phyloP scores from a whole-genome alignment of 2,113 vertebrate species.

The Ammospiza nelsoni region DNA sequence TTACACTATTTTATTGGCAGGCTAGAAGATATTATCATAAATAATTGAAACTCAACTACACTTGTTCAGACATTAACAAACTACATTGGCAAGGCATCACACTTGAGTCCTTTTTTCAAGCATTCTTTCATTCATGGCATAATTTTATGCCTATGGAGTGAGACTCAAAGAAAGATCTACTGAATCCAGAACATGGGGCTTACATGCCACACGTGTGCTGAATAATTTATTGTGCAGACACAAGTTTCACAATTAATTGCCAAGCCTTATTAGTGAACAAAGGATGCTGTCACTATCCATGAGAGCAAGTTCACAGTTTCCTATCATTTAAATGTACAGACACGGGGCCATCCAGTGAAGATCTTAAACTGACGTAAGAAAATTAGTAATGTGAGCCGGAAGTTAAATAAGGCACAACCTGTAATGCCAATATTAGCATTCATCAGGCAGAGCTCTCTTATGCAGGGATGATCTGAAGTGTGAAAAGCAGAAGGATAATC shows the following conservation, averaged over 20 bases:
- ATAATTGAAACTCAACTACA: constrained; percentile 38
- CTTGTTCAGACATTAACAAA: constrained; percentile 32
- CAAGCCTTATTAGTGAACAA: neutral
- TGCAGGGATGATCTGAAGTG: neutral
- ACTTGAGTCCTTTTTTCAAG: neutral
- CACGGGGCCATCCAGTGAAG: neutral
- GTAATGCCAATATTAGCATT: neutral
- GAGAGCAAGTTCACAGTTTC: neutral
- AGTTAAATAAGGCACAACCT: neutral
- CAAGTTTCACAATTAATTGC: neutral
- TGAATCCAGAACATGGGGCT: neutral
- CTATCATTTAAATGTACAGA: neutral
- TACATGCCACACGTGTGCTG: neutral
- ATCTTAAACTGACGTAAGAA: neutral
- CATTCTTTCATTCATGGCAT: neutral
- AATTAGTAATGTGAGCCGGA: neutral
- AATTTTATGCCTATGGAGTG: neutral
- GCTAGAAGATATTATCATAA: constrained; percentile 42
- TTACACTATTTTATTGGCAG: constrained; percentile 38
- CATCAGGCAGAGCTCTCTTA: neutral
- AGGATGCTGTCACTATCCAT: neutral
- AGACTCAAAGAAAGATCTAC: neutral
- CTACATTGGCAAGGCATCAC: neutral
- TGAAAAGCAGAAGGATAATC: constrained; percentile 5
- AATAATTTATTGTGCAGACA: neutral